Evolutionary conservation across 1,140 invertebrate species (phyloP), one percentile per base, ranked within the genome.

Genomic region (Anoplolepis gracilipes): DNA sequence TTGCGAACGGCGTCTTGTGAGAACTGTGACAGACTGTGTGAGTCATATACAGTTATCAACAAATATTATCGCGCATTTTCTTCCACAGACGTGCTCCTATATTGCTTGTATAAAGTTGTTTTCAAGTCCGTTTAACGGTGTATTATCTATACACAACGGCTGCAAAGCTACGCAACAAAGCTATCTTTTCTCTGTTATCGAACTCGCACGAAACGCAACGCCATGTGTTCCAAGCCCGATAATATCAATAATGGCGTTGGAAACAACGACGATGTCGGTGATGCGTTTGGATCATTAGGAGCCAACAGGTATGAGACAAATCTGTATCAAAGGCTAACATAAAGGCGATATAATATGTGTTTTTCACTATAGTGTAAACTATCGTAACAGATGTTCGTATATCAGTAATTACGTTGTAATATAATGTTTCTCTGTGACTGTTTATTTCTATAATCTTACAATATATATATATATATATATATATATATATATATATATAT

Each of bases 261-360:
- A 22, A 2, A 33, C 16, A 75, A 67, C 25, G 85, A 79, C 10
- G 94, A 94, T 76, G 90, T 92, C 28, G 88, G 85, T 36, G 94
- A 94, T 77, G 93, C 94, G 7, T 94, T 94, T 49, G 93, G 91
- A 77, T 93, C 94, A 13, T 94, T 93, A 64, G 93, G 91, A 75
- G 92, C 90, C 89, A 87, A 91, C 85, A 94, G 92, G 94, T 94
- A 87, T 3, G 5, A 16, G n/a, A 62, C 6, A 13, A 49, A 49
- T n/a, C 1, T 28, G 10, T 11, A 13, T 36, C 72, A 22, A 1
- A 39, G 0, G 33, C 46, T n/a, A 16, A 33, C 22, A n/a, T n/a
- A n/a, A n/a, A n/a, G n/a, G 30, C n/a, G 39, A 19, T 8, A 2
- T 16, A 46, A 28, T n/a, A 22, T 65, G 8, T 22, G 33, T 28